These are phyloP conservation scores for Griposia aprilina DNA, from an alignment of 2,888 invertebrate genomes.

Conservation along the genomic window DNA sequence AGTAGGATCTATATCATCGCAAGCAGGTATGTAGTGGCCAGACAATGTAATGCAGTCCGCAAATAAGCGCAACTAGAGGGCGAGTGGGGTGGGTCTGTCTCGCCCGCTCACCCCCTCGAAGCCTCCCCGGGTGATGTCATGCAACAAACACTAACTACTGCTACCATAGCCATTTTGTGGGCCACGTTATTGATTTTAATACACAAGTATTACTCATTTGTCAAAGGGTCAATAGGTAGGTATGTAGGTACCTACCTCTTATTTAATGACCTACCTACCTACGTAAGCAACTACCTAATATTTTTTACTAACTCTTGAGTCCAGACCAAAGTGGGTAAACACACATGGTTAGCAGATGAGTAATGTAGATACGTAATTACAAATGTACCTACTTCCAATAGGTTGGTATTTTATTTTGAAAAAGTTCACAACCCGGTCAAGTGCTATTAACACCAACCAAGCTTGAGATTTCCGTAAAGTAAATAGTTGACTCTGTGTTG, in stretches of 20 bases:
- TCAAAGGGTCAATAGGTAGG: neutral
- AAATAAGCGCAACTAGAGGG: slow-evolving; percentile 54
- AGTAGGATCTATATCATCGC: slow-evolving; percentile 4
- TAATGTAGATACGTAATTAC: neutral
- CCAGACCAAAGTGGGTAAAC: neutral
- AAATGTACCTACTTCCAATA: slow-evolving; percentile 4
- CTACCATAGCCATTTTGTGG: slow-evolving; percentile 37
- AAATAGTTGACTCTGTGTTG: slow-evolving; percentile 31
- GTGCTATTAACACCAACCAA: slow-evolving; percentile 30
- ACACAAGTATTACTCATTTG: slow-evolving; percentile 23
- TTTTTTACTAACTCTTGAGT: neutral
- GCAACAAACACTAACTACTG: slow-evolving; percentile 53
- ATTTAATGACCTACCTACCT: neutral
- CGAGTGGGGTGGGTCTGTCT: slow-evolving; percentile 44
- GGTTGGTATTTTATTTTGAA: neutral
- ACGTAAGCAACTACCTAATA: neutral
- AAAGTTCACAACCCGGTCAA: slow-evolving; percentile 58
- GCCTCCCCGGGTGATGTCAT: slow-evolving; percentile 57
- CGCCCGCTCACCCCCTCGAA: slow-evolving; percentile 44
- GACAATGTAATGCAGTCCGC: slow-evolving; percentile 61
- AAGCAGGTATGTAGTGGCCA: slow-evolving; percentile 25
- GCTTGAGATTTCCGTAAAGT: slow-evolving; percentile 41
- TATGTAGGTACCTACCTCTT: neutral
- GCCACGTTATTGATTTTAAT: slow-evolving; percentile 56
- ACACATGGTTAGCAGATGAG: neutral